Base-by-base conservation (phyloP, 2,888 invertebrate genomes). In the Trichacis sp. region DNA sequence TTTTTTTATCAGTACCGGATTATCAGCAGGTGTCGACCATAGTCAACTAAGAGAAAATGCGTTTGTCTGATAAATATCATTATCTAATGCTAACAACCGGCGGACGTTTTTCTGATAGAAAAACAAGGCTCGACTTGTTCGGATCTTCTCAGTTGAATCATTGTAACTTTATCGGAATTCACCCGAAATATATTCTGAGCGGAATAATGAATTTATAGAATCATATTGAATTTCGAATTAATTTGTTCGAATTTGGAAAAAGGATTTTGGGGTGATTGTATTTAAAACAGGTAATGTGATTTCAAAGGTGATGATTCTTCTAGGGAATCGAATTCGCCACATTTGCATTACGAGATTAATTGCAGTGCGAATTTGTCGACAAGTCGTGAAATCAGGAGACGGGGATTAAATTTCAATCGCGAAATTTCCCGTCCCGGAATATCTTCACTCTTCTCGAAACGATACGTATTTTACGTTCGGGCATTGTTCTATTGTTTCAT, bases 21-120 rank as follows among this genome's bases (percentile, higher is more conserved):
- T 43, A 43, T 43, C 43, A 43, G 43, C 43, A 43, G 43, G 43
- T 43, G 43, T 43, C 43, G 18, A 43, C 43, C 19, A 9, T 43
- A 19, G 43, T 18, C 9, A 43, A 3, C 43, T 19, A 9, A 18
- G 9, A 40, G 43, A 43, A 43, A 43, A 43, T 43, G 19, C 2
- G 43, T 43, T 43, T 43, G 18, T 19, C 19, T 11, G 11, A 43
- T 19, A 43, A 18, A 43, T 19, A 19, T 43, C 43, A 19, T 43
- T 43, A 43, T 43, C 43, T 18, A 43, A 19, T 43, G 43, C n/a
- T 19, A 43, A 43, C 43, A 43, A 17, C 11, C 18, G 19, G 19
- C 5, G 9, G 2, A 33, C 33, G 33, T 33, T n/a, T 33, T 33
- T 33, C 33, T 33, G 33, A 33, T 33, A 33, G 33, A 33, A 33